Percentiles rank a stretch among this genome's conserved stretches.
phyloP scores from a whole-genome alignment of 2,888 invertebrate species.

The Tuberolachnus salignus region DNA sequence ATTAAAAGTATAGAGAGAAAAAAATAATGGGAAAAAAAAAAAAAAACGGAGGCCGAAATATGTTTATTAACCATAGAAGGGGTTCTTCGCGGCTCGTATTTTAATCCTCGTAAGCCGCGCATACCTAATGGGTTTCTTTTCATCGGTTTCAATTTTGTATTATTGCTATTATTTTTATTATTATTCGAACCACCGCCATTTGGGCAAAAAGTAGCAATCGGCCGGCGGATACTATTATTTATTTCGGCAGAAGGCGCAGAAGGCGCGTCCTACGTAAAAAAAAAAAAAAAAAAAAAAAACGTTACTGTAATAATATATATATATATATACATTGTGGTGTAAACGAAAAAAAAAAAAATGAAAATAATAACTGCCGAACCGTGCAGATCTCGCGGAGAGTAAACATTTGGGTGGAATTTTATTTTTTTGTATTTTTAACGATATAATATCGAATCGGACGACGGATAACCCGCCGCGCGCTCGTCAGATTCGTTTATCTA shows the following conservation, averaged over 20 bases:
- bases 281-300: too few species aligned
- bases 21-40: neutral
- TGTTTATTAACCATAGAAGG: slow-evolving; percentile 50
- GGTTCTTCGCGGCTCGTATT: slow-evolving; percentile 18
- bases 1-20: slow-evolving; percentile 48
- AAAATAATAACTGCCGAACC: slow-evolving; percentile 9
- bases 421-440: neutral
- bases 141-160: slow-evolving; percentile 40
- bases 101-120: slow-evolving; percentile 42
- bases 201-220: slow-evolving; percentile 19
- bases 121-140: slow-evolving; percentile 55
- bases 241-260: slow-evolving; percentile 14
- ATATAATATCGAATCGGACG: slow-evolving; percentile 10
- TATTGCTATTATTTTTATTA: slow-evolving; percentile 26
- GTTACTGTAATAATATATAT: neutral
- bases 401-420: neutral
- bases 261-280: slow-evolving; percentile 25
- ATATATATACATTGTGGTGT: neutral
- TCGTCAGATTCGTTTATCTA: slow-evolving; percentile 11
- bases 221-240: slow-evolving; percentile 32
- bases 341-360: slow-evolving; percentile 22
- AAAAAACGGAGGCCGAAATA: slow-evolving; percentile 27
- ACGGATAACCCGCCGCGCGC: neutral
- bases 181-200: slow-evolving; percentile 14
- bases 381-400: neutral